Evolutionary conservation across 2,888 invertebrate genomes (phyloP).

Genomic region (Meiosimyza platycephala): DNA sequence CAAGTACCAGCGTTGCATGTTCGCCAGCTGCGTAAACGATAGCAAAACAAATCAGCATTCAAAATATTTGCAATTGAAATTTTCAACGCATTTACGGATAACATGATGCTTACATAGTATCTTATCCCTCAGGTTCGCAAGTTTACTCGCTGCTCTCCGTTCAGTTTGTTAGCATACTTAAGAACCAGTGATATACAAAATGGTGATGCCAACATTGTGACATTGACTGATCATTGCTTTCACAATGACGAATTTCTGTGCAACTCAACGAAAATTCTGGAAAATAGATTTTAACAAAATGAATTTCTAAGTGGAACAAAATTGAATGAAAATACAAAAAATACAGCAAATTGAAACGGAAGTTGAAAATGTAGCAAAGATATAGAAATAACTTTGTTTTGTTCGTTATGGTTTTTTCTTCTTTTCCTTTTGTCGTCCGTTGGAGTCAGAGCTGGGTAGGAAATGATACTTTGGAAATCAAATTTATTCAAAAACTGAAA

Average conservation of each 20-base stretch:
- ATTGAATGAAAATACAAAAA: background rate
- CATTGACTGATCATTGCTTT: slow-evolving; percentile 55
- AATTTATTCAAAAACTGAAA: too few relatives aligned
- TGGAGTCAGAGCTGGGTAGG: too few relatives aligned
- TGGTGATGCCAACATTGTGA: slow-evolving; percentile 40
- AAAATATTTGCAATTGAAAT: slow-evolving; percentile 15
- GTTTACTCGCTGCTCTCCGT: background rate
- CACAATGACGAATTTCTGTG: background rate
- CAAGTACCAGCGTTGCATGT: too few relatives aligned
- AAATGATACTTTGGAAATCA: too few relatives aligned
- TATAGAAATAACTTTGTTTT: too few relatives aligned
- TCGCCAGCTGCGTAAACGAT: background rate
- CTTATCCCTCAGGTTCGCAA: background rate
- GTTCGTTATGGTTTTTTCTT: too few relatives aligned
- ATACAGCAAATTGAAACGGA: background rate
- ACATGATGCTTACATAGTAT: background rate
- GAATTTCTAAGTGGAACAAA: background rate
- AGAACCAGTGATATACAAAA: too few relatives aligned
- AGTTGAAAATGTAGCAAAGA: too few relatives aligned
- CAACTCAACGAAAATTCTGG: too few relatives aligned
- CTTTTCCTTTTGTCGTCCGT: too few relatives aligned
- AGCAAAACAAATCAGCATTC: background rate
- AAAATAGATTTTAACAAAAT: background rate
- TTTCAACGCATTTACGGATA: background rate
- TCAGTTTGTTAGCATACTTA: too few relatives aligned